Conservation (phyloP, 2,888 invertebrate species). For the Hylaea fasciaria region DNA sequence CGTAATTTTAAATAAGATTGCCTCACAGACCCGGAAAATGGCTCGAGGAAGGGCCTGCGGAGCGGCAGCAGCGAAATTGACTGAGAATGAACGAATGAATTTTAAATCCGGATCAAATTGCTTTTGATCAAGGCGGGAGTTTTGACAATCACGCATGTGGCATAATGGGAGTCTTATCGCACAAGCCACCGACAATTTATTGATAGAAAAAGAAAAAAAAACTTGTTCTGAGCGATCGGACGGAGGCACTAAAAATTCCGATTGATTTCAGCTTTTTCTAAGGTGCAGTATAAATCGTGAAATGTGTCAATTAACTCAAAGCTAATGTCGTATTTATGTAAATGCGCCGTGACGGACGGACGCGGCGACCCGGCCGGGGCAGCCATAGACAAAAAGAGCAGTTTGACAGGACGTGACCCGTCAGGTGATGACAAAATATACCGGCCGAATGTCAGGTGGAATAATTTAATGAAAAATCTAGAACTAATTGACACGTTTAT, state of each 20-base stretch:
- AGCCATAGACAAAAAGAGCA: slow-evolving; percentile 67
- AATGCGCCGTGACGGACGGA: slow-evolving; percentile 67
- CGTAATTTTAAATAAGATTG: slow-evolving; percentile 46
- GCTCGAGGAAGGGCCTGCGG: slow-evolving; percentile 34
- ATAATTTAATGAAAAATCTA: slow-evolving; percentile 22
- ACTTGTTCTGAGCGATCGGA: slow-evolving; percentile 38
- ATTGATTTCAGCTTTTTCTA: slow-evolving; percentile 54
- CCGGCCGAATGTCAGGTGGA: slow-evolving; percentile 24
- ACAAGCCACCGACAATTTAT: slow-evolving; percentile 42
- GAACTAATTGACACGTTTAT: slow-evolving; percentile 35
- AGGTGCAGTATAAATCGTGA: slow-evolving; percentile 77
- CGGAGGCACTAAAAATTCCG: slow-evolving; percentile 47
- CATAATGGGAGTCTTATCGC: slow-evolving; percentile 39
- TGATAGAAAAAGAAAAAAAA: slow-evolving; percentile 32
- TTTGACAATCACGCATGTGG: slow-evolving; percentile 42
- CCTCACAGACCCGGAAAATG: slow-evolving; percentile 38
- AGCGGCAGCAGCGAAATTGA: slow-evolving; percentile 39
- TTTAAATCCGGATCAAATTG: slow-evolving; percentile 48
- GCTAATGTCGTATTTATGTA: slow-evolving; percentile 82
- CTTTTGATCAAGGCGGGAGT: slow-evolving; percentile 44
- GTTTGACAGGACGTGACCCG: slow-evolving; percentile 57
- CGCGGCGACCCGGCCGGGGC: slow-evolving; percentile 55
- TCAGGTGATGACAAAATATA: slow-evolving; percentile 52
- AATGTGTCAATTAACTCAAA: slow-evolving; percentile 83
- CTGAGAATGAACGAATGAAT: slow-evolving; percentile 48